Base-by-base conservation (phyloP, 2,797 vertebrate genomes). In the Florisuga fusca region DNA sequence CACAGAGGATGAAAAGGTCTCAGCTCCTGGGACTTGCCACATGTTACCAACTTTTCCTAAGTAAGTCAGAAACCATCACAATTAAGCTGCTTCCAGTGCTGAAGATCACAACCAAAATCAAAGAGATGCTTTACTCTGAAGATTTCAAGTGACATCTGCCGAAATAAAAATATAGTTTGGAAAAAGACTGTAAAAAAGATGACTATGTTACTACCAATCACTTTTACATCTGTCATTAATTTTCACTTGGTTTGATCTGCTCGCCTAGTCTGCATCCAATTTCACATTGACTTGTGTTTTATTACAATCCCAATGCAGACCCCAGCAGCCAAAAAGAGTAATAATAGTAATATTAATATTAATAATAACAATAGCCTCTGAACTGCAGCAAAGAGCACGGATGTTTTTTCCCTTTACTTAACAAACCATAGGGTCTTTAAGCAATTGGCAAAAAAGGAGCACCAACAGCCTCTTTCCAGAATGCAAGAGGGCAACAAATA, bases 151-250 rank as follows among this genome's bases (percentile, higher is more conserved):
- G 90, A 94, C 76, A 96, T 96, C 94, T 96, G 90, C 93, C 92
- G 93, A 97, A 97, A 97, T 84, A 87, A 96, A 97, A 96, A 97
- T 73, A 84, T n/a, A 61, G 92, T 93, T 96, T 84, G 90, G 78
- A 89, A 94, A 74, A 93, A 45, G 79, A 77, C 0, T 77, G 86
- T 85, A 96, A 96, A 96, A 93, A 94, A 93, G 87, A 81, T 87
- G 89, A 90, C 73, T 88, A 34, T 1, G n/a, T 88, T 95, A 83
- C 85, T 92, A 82, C 68, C 87, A 96, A 62, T 93, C 96, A 94
- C 81, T 96, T 97, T 92, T 92, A 97, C 73, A 96, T 94, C 96
- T 97, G 84, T 76, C 95, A 97, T 96, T 97, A 96, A 96, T 94
- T 96, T 96, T 92, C 96, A 92, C 78, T 95, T 79, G 74, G 94